These are phyloP conservation scores for Aphis craccivora DNA, from an alignment of 1,140 invertebrate genomes.

Conservation along the genomic window DNA sequence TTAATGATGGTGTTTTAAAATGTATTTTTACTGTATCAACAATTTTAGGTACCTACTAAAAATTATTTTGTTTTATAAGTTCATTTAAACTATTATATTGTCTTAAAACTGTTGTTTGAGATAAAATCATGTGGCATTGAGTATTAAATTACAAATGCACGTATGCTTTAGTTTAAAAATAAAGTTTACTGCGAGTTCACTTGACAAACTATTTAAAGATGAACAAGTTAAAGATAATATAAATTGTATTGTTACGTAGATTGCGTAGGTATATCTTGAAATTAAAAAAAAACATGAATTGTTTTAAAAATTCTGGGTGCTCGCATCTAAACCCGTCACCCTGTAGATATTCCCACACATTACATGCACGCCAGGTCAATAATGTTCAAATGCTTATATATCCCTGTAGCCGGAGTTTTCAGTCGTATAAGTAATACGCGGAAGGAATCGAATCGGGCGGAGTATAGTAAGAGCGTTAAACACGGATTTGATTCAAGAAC, in stretches of 20 bases:
- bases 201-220: neutral
- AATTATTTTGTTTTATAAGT: neutral
- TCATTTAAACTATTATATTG: neutral
- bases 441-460: neutral
- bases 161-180: neutral
- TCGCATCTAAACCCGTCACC: neutral
- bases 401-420: neutral
- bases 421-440: neutral
- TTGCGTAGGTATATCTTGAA: neutral
- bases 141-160: neutral
- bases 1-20: neutral
- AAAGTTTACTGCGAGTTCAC: neutral
- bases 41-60: neutral
- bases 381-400: neutral
- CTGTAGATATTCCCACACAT: neutral
- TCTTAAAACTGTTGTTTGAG: neutral
- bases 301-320: neutral
- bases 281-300: neutral
- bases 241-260: neutral
- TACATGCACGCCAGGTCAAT: neutral
- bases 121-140: neutral
- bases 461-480: neutral
- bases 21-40: neutral
- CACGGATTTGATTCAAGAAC: slow-evolving; percentile 25
- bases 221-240: neutral